These are phyloP conservation scores for Potamilus streckersoni DNA, from an alignment of 1,140 invertebrate genomes.

Conservation along the genomic window DNA sequence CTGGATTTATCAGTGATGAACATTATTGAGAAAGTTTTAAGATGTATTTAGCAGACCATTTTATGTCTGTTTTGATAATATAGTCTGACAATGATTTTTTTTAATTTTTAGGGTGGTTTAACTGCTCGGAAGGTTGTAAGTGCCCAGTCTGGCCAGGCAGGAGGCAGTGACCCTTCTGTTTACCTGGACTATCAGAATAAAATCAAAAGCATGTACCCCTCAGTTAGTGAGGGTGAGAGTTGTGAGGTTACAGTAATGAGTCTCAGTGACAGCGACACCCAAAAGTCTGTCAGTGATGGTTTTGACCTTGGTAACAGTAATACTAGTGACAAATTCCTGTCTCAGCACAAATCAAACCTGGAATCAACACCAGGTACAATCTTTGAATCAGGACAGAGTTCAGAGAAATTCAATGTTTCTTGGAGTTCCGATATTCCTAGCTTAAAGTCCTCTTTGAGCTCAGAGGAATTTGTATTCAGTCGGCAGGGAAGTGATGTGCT, in stretches of 20 bases:
- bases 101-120: slow-evolving; percentile 42
- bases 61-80: neutral
- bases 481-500: slow-evolving; percentile 12
- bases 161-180: slow-evolving; percentile 45
- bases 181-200: slow-evolving; percentile 55
- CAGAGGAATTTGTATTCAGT: slow-evolving; percentile 29
- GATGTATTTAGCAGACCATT: neutral
- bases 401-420: slow-evolving; percentile 3
- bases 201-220: slow-evolving; percentile 56
- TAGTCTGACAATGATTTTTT: slow-evolving; percentile 1
- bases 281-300: slow-evolving; percentile 27
- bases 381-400: slow-evolving; percentile 5
- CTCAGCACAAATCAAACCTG: neutral
- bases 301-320: slow-evolving; percentile 26
- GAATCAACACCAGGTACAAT: slow-evolving; percentile 26
- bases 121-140: slow-evolving; percentile 35
- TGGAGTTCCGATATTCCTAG: neutral
- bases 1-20: neutral
- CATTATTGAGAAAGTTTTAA: neutral
- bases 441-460: neutral
- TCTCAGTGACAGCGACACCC: slow-evolving; percentile 41
- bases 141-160: slow-evolving; percentile 15
- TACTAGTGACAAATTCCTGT: slow-evolving; percentile 29
- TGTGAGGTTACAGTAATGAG: slow-evolving; percentile 19
- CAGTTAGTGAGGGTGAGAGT: slow-evolving; percentile 14